phyloP scores from a whole-genome alignment of 2,888 invertebrate species.

The Cacoxenus indagator region DNA sequence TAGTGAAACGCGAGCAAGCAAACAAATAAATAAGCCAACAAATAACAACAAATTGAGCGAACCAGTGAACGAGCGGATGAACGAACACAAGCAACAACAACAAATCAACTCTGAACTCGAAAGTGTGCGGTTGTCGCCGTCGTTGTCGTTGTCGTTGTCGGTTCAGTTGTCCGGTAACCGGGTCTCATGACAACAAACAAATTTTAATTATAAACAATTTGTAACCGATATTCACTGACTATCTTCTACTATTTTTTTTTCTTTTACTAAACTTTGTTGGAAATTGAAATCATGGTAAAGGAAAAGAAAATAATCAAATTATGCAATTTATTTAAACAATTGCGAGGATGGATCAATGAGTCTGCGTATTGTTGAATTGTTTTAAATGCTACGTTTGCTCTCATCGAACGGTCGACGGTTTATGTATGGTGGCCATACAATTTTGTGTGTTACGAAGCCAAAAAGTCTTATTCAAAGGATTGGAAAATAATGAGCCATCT shows the following conservation, averaged over 20 bases:
- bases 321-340: not conserved
- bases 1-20: not conserved
- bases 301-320: not conserved
- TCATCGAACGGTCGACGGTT: no score
- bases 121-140: not conserved
- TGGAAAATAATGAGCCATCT: no score
- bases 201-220: constrained; percentile 2
- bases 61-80: not conserved
- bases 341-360: not conserved
- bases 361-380: not conserved
- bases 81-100: not conserved
- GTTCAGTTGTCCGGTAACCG: constrained; percentile 6
- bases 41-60: no score
- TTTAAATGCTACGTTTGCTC: no score
- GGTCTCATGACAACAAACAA: not conserved
- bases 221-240: not conserved
- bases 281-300: constrained; percentile 1
- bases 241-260: not conserved
- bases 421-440: no score
- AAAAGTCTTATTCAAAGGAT: no score
- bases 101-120: not conserved
- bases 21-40: no score
- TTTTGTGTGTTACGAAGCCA: no score
- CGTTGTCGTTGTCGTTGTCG: not conserved
- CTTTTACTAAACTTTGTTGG: not conserved